phyloP scores from a whole-genome alignment of 2,888 invertebrate species.

The Coleophora deauratella region DNA sequence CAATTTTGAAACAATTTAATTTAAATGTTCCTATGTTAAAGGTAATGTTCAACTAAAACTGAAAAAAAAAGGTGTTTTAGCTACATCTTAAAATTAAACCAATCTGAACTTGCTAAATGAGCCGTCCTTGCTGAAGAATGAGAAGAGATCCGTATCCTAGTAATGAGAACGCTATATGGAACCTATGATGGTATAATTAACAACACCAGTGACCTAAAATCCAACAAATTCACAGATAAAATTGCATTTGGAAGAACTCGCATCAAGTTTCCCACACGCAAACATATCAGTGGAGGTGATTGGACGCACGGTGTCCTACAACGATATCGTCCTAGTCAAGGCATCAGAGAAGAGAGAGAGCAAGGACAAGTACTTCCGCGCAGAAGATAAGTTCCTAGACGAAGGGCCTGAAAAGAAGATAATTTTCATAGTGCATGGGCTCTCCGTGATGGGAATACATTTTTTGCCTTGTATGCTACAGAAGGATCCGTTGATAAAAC shows the following conservation, averaged over 20 bases:
- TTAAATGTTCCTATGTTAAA: too few species aligned
- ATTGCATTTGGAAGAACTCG: conserved; percentile 24
- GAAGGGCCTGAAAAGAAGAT: conserved; percentile 48
- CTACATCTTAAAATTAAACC: too few species aligned
- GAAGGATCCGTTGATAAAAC: conserved; percentile 16
- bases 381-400: conserved; percentile 34
- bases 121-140: too few species aligned
- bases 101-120: too few species aligned
- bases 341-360: conserved; percentile 20
- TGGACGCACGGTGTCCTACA: conserved; percentile 44
- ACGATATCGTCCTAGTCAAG: conserved; percentile 45
- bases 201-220: too few species aligned
- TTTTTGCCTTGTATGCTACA: conserved; percentile 19
- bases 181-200: background rate
- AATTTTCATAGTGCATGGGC: conserved; percentile 53
- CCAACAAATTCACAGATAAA: conserved; percentile 38
- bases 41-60: too few species aligned
- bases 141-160: too few species aligned
- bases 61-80: too few species aligned
- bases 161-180: too few species aligned
- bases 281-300: conserved; percentile 34
- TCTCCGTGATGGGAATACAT: conserved; percentile 38
- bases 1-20: too few species aligned
- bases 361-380: conserved; percentile 24
- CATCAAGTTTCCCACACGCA: conserved; percentile 22